Evolutionary conservation across 1,140 invertebrate genomes (phyloP), one percentile per base, ranked within the genome.

Genomic region (Diabrotica virgifera): DNA sequence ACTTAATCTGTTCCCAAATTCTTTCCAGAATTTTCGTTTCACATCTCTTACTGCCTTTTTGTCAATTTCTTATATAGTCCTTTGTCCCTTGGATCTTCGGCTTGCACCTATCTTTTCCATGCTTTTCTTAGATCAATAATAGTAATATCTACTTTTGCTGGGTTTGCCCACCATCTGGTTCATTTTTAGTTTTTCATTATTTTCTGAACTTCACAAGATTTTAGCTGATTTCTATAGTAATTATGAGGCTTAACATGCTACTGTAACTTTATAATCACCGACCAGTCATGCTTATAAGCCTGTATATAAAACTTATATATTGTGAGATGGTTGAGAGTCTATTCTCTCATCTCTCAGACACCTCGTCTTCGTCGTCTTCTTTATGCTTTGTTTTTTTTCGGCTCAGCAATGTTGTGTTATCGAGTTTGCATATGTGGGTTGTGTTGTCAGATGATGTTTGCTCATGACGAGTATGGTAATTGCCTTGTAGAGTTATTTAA

Each of bases 161-260:
- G n/a, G n/a, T n/a, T n/a, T n/a, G n/a, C n/a, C n/a, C n/a, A n/a
- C n/a, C n/a, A n/a, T n/a, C n/a, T n/a, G n/a, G n/a, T n/a, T n/a
- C n/a, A n/a, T n/a, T n/a, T n/a, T n/a, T n/a, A n/a, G n/a, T n/a
- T n/a, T n/a, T n/a, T n/a, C n/a, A n/a, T n/a, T n/a, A n/a, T n/a
- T n/a, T n/a, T n/a, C n/a, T n/a, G n/a, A n/a, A n/a, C n/a, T n/a
- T n/a, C n/a, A n/a, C n/a, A n/a, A n/a, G n/a, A n/a, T n/a, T n/a
- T n/a, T n/a, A n/a, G n/a, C n/a, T n/a, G n/a, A n/a, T n/a, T n/a
- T n/a, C n/a, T n/a, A n/a, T n/a, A n/a, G n/a, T 77, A 77, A 77
- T 77, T 74, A 77, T 64, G 68, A 70, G 70, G 70, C 72, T 75
- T 69, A 70, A 72, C 72, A 70, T 74, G 72, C 76, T 76, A 75